Conservation (phyloP, 2,888 invertebrate species). For the Sycophila texana region DNA sequence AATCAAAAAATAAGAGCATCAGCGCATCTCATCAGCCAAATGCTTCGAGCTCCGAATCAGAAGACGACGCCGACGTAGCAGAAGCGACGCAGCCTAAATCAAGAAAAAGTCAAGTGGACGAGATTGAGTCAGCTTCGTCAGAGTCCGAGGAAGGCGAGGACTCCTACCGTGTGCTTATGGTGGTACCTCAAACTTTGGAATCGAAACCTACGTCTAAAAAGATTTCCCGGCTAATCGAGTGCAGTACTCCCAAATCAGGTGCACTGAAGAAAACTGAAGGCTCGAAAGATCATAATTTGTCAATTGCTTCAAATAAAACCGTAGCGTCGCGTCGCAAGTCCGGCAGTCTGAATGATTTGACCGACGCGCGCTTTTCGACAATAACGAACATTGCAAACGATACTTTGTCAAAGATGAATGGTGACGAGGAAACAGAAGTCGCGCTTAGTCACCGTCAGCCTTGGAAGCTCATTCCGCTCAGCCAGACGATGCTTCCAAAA, state of each 20-base stretch:
- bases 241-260: slow-evolving; percentile 52
- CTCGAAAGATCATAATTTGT: slow-evolving; percentile 4
- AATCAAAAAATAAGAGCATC: slow-evolving; percentile 22
- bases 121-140: neutral
- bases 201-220: slow-evolving; percentile 6
- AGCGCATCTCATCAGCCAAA: neutral
- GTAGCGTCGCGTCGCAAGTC: slow-evolving; percentile 30
- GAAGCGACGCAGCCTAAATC: neutral
- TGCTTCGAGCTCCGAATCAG: neutral
- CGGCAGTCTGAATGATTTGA: slow-evolving; percentile 42
- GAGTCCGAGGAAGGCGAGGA: slow-evolving; percentile 44
- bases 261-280: slow-evolving; percentile 2
- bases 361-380: slow-evolving; percentile 31
- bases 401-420: neutral
- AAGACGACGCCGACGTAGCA: slow-evolving; percentile 27
- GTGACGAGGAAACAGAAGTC: neutral
- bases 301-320: slow-evolving; percentile 13
- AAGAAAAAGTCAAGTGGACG: neutral
- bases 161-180: slow-evolving; percentile 38
- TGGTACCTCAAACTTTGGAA: neutral
- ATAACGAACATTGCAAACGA: neutral
- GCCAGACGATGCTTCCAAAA: slow-evolving; percentile 18
- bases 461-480: slow-evolving; percentile 50
- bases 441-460: slow-evolving; percentile 28
- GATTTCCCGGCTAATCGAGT: slow-evolving; percentile 27